These are phyloP conservation scores for Echinarachnius parma DNA, from an alignment of 53 echinoderm and acorn worm species.

Conservation along the genomic window DNA sequence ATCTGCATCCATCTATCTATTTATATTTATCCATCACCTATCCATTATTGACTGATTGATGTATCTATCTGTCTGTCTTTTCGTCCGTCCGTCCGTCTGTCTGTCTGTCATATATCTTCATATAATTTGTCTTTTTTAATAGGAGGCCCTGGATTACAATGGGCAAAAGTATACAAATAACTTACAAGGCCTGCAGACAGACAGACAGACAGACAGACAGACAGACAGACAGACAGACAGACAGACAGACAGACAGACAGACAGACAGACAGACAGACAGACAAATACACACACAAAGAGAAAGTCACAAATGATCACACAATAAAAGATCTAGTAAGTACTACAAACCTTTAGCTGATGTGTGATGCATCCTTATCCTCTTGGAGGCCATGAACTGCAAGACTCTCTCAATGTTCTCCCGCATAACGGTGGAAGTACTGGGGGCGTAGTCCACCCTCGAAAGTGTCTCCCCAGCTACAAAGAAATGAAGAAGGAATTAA, in stretches of 20 bases:
- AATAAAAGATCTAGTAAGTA: too few relatives aligned
- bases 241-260: too few relatives aligned
- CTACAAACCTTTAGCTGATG: slow-evolving; percentile 95
- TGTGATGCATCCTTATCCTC: slow-evolving; percentile 97
- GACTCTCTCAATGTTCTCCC: slow-evolving; percentile 93
- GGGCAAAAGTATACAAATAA: too few relatives aligned
- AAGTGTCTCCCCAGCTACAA: slow-evolving; percentile 82
- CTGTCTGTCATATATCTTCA: background rate
- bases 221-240: too few relatives aligned
- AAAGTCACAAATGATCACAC: too few relatives aligned
- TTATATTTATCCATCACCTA: background rate
- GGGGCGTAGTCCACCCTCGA: slow-evolving; percentile 86
- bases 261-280: too few relatives aligned
- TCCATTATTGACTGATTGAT: too few relatives aligned
- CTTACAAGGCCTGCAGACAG: too few relatives aligned
- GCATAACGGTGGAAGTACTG: slow-evolving; percentile 79
- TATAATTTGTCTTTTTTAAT: too few relatives aligned
- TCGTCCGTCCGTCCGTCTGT: background rate
- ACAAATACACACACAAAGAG: too few relatives aligned
- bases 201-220: too few relatives aligned
- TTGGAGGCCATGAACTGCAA: slow-evolving; percentile 98
- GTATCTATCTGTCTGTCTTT: slow-evolving; percentile 3
- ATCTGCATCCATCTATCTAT: background rate
- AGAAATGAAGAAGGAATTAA: background rate
- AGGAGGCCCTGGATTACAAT: too few relatives aligned